Evolutionary conservation across 2,797 vertebrate genomes (phyloP).

Genomic region (Urophycis tenuis): DNA sequence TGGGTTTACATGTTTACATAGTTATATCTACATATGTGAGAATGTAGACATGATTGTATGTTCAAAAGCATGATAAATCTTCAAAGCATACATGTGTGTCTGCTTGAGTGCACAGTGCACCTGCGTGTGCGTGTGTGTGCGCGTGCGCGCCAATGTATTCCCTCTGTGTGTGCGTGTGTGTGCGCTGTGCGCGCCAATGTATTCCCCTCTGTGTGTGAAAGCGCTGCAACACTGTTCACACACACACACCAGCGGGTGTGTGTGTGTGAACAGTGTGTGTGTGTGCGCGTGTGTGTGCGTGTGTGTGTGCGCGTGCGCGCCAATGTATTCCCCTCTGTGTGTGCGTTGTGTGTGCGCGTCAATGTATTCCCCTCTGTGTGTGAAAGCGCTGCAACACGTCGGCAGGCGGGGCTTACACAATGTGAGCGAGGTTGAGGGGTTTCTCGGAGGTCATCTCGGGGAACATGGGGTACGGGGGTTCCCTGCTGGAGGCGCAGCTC

Average conservation of each 20-base stretch:
- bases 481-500: slow-evolving; percentile 94
- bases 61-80: no score
- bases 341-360: background rate
- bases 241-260: no score
- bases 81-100: no score
- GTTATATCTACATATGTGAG: background rate
- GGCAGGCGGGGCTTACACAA: slow-evolving; percentile 81
- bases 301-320: background rate
- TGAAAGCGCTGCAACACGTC: background rate
- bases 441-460: slow-evolving; percentile 89
- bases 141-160: background rate
- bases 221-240: slow-evolving; percentile 46
- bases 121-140: background rate
- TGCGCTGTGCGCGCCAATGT: background rate
- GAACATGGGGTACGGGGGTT: slow-evolving; percentile 91
- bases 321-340: background rate
- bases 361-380: background rate
- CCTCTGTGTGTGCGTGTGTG: background rate
- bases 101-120: background rate
- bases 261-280: no score
- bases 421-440: slow-evolving; percentile 93
- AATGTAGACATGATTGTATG: background rate
- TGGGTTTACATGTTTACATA: background rate
- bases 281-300: background rate
- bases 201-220: background rate